Percentiles rank a stretch among this genome's conserved stretches.
Evolutionary conservation across 2,888 invertebrate species (phyloP).

Genomic region (Megaustenia siamemsis): DNA sequence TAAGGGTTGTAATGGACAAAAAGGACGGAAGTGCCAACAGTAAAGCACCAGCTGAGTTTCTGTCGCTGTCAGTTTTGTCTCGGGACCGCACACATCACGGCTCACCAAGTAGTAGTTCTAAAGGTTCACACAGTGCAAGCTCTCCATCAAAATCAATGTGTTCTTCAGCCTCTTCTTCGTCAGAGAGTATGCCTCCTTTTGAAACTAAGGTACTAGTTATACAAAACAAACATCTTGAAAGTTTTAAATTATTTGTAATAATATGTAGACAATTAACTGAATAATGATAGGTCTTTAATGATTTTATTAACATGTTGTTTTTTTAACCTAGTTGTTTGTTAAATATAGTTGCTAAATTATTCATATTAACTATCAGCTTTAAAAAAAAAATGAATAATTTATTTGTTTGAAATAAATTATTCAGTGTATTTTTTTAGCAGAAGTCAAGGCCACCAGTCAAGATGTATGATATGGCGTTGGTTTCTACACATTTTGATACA

Average conservation of each 20-base stretch:
- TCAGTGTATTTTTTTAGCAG: too few species aligned
- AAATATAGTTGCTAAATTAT: too few species aligned
- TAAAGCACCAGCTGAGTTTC: background rate
- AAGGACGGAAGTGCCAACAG: conserved; percentile 7
- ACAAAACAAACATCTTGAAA: too few species aligned
- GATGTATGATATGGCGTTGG: too few species aligned
- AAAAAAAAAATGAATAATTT: too few species aligned
- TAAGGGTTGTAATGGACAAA: conserved; percentile 20
- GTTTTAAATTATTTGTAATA: background rate
- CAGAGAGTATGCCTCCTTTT: conserved; percentile 72
- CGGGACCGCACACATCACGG: conserved; percentile 20
- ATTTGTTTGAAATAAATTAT: too few species aligned
- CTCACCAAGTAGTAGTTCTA: conserved; percentile 49
- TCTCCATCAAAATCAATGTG: conserved; percentile 76
- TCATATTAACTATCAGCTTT: too few species aligned
- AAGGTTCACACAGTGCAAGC: conserved; percentile 66
- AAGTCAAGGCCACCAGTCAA: too few species aligned
- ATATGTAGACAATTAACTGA: background rate
- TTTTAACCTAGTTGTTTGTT: too few species aligned
- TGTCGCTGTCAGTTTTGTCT: conserved; percentile 19
- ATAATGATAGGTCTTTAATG: too few species aligned
- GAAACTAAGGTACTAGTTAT: conserved; percentile 55
- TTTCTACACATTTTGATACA: too few species aligned
- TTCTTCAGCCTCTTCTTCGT: conserved; percentile 78
- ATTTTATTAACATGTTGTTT: too few species aligned